Conservation (phyloP, 2,113 vertebrate species). For the Odontophorus gujanensis region DNA sequence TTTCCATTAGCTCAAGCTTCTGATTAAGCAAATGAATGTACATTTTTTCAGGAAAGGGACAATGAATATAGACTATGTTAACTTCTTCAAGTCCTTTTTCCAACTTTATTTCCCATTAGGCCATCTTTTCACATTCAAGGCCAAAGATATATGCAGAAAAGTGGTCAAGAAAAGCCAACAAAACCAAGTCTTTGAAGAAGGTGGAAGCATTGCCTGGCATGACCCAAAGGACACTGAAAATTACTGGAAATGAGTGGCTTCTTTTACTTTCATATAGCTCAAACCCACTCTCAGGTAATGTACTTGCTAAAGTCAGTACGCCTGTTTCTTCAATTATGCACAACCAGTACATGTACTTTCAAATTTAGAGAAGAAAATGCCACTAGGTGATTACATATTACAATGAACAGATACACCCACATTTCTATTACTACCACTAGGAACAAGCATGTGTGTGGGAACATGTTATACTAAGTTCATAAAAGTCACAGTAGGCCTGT, state of each 20-base stretch:
- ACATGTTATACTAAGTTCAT: neutral
- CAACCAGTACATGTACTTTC: slow-evolving; percentile 9
- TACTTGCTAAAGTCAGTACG: neutral
- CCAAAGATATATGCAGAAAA: neutral
- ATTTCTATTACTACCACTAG: neutral
- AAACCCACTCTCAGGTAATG: neutral
- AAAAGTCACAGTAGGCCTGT: slow-evolving; percentile 31
- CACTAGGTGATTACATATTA: slow-evolving; percentile 2
- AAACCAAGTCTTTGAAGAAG: neutral
- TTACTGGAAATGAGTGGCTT: neutral
- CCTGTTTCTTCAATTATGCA: neutral
- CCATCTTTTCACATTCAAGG: neutral
- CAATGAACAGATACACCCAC: slow-evolving; percentile 39
- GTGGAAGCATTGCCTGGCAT: neutral
- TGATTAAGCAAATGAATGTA: neutral
- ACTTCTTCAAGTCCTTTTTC: neutral
- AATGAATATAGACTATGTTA: neutral
- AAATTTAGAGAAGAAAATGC: slow-evolving; percentile 5
- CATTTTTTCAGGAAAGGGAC: neutral
- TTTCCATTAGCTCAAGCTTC: neutral
- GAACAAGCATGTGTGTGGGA: neutral
- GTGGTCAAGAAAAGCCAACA: neutral
- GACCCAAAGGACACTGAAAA: neutral
- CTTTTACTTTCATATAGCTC: neutral
- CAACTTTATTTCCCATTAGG: neutral